A percentile compares a stretch with the other conserved stretches of the same genome.
Evolutionary conservation across 2,888 invertebrate species (phyloP).

Genomic region (Drosophila helvetica): DNA sequence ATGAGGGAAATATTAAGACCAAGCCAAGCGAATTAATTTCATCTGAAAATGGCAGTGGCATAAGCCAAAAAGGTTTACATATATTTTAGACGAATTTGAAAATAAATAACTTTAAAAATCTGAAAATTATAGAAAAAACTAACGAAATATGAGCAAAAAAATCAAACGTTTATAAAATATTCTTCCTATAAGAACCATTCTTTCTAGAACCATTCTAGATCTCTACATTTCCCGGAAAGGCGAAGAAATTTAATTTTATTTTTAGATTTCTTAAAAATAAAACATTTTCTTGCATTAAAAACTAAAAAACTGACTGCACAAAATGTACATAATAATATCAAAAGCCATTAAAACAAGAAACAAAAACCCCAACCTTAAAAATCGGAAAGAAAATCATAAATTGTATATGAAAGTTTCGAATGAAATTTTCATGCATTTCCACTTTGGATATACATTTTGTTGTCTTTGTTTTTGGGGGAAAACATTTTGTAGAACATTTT

Average conservation of each 20-base stretch:
- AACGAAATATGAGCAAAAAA: no score
- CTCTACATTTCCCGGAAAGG: no score
- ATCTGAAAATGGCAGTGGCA: not conserved
- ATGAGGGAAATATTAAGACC: constrained; percentile 22
- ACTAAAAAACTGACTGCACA: not conserved
- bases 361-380: no score
- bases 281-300: not conserved
- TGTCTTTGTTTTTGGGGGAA: constrained; percentile 15
- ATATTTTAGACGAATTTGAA: not conserved
- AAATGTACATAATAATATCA: constrained; percentile 6
- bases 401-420: constrained; percentile 22
- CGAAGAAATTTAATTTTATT: no score
- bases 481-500: constrained; percentile 34
- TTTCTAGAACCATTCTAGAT: no score
- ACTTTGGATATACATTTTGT: constrained; percentile 31
- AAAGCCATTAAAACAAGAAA: constrained; percentile 4
- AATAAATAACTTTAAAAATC: not conserved
- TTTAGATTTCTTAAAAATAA: no score
- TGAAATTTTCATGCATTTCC: constrained; percentile 37
- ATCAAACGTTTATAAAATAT: no score
- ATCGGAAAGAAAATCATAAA: constrained; percentile 18
- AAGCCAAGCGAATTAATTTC: constrained; percentile 13
- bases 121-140: no score
- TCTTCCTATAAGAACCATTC: no score
- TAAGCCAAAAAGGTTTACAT: not conserved